phyloP scores from a whole-genome alignment of 1,140 invertebrate genomes.

The Drosophila ercepeae region DNA sequence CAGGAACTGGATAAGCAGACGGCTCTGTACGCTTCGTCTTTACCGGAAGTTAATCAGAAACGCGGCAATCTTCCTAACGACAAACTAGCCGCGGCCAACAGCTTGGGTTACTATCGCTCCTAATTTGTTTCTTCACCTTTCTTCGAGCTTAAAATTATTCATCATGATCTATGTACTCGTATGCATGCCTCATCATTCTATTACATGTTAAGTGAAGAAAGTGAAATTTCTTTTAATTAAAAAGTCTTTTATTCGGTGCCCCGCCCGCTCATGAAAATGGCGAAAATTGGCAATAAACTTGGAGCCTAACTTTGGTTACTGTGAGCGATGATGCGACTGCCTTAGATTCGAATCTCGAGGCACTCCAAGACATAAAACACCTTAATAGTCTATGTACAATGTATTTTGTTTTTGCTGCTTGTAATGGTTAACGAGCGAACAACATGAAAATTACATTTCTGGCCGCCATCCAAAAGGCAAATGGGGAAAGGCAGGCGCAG shows the following conservation, averaged over 20 bases:
- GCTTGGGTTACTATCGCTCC: conserved; percentile 3
- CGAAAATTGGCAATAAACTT: conserved; percentile 74
- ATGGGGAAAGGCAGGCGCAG: background rate
- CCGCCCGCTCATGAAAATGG: conserved; percentile 57
- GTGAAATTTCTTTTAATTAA: conserved; percentile 78
- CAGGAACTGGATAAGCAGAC: background rate
- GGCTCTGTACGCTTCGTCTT: too few relatives aligned
- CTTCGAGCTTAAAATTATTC: background rate
- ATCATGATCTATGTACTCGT: conserved; percentile 36
- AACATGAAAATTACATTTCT: conserved; percentile 60
- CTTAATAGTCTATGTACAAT: conserved; percentile 55
- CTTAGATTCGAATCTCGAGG: conserved; percentile 49
- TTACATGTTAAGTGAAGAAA: conserved; percentile 55
- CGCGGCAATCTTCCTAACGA: conserved; percentile 18
- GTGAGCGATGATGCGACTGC: conserved; percentile 46
- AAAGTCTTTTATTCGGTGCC: conserved; percentile 55
- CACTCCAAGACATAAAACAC: conserved; percentile 26
- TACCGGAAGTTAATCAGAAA: background rate
- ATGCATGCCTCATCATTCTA: conserved; percentile 38
- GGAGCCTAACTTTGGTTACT: conserved; percentile 27
- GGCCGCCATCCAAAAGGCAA: conserved; percentile 13
- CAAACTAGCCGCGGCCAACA: conserved; percentile 17
- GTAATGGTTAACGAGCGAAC: conserved; percentile 42
- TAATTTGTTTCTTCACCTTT: conserved; percentile 11
- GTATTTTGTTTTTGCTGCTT: conserved; percentile 21